Evolutionary conservation across 37 sponge, comb jelly and placozoan genomes (phyloP), one percentile per base, ranked within the genome.

Genomic region (Ephydatia muelleri): DNA sequence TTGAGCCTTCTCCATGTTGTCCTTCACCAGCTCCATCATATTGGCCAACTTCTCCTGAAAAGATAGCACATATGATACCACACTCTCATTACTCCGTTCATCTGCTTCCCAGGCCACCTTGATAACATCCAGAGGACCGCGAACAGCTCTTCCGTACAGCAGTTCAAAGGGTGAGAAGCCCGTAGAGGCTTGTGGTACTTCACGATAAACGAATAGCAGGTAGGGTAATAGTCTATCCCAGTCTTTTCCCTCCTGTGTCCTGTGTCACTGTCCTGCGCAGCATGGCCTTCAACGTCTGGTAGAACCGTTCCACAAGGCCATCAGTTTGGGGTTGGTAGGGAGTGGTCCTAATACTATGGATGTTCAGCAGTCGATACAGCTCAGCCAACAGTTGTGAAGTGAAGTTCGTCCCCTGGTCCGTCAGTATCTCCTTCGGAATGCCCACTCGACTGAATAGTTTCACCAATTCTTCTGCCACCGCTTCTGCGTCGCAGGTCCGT

Each of bases 311-410:
- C 25, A 85, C 85, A 67, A 80, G 57, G 8, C 90, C 90, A 67
- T 89, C 79, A 3, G 72, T 88, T 64, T 88, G 89, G 11, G 89
- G 84, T 19, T 88, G 89, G 31, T 83, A 83, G 5, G 85, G 85
- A 68, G 73, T 84, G 3, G 90, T 89, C 70, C 81, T 25, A 28
- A 83, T 83, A 5, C 72, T 64, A n/a, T 66, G 48, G n/a, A n/a
- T n/a, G n/a, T n/a, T n/a, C 11, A 83, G 35, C 57, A 88, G 19
- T 23, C 66, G 30, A 47, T 88, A 88, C 25, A 88, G 4, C 80
- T 88, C 88, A 23, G 36, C 38, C 27, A 88, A 26, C 49, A 83
- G 49, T 72, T 83, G 27, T 29, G 78, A 77, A n/a, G 66, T 88
- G 40, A 88, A 88, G 38, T 88, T 83, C 2, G 70, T 28, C 8